Conservation (phyloP, 1,140 invertebrate species). For the Chironomus tepperi region DNA sequence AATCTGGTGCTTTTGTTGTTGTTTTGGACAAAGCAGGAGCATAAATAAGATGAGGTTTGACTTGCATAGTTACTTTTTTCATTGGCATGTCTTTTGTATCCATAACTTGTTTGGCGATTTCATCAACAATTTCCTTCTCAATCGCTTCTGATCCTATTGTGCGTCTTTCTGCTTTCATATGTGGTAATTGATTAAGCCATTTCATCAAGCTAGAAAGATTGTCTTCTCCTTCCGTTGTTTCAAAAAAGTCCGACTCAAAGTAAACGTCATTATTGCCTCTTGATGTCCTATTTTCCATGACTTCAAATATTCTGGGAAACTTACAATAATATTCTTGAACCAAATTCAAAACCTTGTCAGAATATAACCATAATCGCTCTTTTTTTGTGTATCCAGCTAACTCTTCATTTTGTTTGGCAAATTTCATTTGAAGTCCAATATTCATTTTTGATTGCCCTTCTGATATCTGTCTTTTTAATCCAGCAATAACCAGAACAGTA, state of each 20-base stretch:
- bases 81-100: slow-evolving; percentile 37
- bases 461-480: slow-evolving; percentile 36
- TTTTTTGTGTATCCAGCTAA: slow-evolving; percentile 75
- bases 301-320: slow-evolving; percentile 68
- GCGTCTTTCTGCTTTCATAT: slow-evolving; percentile 27
- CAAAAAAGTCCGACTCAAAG: slow-evolving; percentile 57
- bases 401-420: slow-evolving; percentile 64
- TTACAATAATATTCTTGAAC: slow-evolving; percentile 57
- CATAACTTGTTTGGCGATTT: slow-evolving; percentile 62
- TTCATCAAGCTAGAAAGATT: slow-evolving; percentile 25
- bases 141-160: slow-evolving; percentile 25
- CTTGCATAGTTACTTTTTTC: slow-evolving; percentile 58
- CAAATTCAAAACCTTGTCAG: slow-evolving; percentile 61
- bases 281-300: slow-evolving; percentile 39
- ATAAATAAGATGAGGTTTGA: slow-evolving; percentile 69
- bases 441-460: slow-evolving; percentile 57
- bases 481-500: slow-evolving; percentile 55
- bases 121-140: slow-evolving; percentile 46
- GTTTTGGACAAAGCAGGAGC: slow-evolving; percentile 44
- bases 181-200: slow-evolving; percentile 5
- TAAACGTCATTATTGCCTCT: slow-evolving; percentile 48
- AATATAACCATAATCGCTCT: slow-evolving; percentile 70
- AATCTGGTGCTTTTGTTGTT: slow-evolving; percentile 50
- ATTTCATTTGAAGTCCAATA: slow-evolving; percentile 87
- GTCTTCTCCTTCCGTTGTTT: slow-evolving; percentile 43